These are phyloP conservation scores for Drosophila repleta DNA, from an alignment of 1,140 invertebrate species.

Conservation along the genomic window DNA sequence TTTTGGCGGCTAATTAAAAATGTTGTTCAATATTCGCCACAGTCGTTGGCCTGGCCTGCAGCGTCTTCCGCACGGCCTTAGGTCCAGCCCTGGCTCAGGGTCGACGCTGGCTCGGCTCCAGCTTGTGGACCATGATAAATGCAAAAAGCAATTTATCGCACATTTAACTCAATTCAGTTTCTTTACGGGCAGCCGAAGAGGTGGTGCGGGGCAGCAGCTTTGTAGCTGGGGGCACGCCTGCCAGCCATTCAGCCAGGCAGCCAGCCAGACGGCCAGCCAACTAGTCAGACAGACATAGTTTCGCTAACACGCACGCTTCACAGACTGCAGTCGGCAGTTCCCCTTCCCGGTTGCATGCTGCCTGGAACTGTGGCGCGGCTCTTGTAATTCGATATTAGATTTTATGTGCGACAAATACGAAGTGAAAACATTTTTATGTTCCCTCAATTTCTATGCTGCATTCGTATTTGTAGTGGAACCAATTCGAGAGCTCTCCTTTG, in stretches of 20 bases:
- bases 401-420: conserved; percentile 82
- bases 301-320: conserved; percentile 57
- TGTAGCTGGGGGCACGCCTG: conserved; percentile 44
- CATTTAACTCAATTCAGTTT: conserved; percentile 82
- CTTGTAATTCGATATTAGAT: conserved; percentile 82
- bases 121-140: conserved; percentile 74
- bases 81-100: conserved; percentile 15
- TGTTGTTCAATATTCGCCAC: conserved; percentile 79
- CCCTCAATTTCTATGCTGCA: conserved; percentile 70
- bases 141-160: conserved; percentile 83
- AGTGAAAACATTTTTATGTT: conserved; percentile 82
- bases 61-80: conserved; percentile 8
- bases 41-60: conserved; percentile 41
- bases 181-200: conserved; percentile 60
- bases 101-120: conserved; percentile 53
- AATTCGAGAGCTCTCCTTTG: conserved; percentile 43
- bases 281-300: conserved; percentile 54
- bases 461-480: conserved; percentile 70
- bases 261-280: background rate
- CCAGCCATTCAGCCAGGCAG: conserved; percentile 3
- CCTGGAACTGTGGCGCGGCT: conserved; percentile 37
- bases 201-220: background rate
- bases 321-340: conserved; percentile 1
- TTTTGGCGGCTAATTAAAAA: conserved; percentile 78
- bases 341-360: conserved; percentile 6